Evolutionary conservation across 2,797 vertebrate genomes (phyloP), one percentile per base, ranked within the genome.

Genomic region (Champsocephalus gunnari): DNA sequence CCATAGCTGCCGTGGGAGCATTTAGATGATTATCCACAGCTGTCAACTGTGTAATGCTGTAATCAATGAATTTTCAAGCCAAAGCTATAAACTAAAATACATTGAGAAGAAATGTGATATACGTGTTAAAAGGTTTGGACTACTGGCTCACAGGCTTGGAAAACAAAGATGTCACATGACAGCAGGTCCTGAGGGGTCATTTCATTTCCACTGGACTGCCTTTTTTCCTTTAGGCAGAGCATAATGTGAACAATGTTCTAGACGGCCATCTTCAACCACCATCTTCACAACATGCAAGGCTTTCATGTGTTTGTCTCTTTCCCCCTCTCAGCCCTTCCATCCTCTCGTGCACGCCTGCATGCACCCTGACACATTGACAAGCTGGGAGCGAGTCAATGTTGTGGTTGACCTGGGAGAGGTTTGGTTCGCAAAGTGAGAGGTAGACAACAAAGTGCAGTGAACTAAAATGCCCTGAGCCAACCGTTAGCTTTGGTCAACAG

Each of bases 281-380:
- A 67, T 84, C 84, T 85, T 84, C 75, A 70, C 83, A 84, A 87
- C 89, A 90, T 69, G 81, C 83, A 64, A 73, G 79, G 79, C 88
- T 88, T 93, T 91, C 87, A 88, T 90, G 80, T 87, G 75, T 80
- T 82, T 66, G 65, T 81, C 68, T 81, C 77, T 72, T 67, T 50
- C 67, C 17, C 47, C 45, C 47, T 61, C 66, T 71, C 73, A 43
- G 74, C 73, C 70, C 79, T 79, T 88, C 88, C 55, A 72, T 82
- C 79, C 71, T 82, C 81, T 67, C 72, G 80, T 87, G 50, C 89
- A 92, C 75, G 82, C 85, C 88, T 88, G 80, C 87, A 74, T 92
- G 90, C 85, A 85, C 88, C 80, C 75, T 90, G 91, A 92, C 92
- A 92, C 71, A 66, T 86, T 91, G 93, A 93, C 92, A 92, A 86